Percentiles rank a stretch among this genome's conserved stretches.
These are phyloP conservation scores for Enteromius thamalakanensis DNA, from an alignment of 2,797 vertebrate genomes.

Conservation along the genomic window DNA sequence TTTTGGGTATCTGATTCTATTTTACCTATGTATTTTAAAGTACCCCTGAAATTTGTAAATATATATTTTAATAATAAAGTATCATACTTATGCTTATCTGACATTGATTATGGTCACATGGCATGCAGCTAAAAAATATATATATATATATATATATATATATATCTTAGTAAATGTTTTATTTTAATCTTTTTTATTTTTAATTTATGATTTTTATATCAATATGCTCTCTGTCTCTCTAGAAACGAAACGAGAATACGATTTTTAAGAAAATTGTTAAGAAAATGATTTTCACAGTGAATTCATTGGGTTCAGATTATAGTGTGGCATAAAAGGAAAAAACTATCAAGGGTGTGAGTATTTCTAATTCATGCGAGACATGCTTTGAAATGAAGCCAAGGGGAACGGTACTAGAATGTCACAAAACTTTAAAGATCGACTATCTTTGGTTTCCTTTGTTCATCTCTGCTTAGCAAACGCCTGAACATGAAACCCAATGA, in stretches of 20 bases:
- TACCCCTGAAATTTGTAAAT: not conserved
- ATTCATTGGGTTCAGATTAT: not conserved
- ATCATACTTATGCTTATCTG: not conserved
- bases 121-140: not conserved
- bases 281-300: not conserved
- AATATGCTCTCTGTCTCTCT: too few relatives aligned
- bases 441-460: conserved; percentile 72
- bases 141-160: too few relatives aligned
- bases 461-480: conserved; percentile 62
- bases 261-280: not conserved
- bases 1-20: not conserved
- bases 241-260: not conserved
- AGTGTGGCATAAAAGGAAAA: not conserved
- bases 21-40: not conserved
- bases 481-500: conserved; percentile 69
- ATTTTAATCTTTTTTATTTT: too few relatives aligned
- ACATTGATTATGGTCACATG: not conserved
- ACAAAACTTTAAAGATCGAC: conserved; percentile 67
- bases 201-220: too few relatives aligned
- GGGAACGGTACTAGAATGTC: conserved; percentile 61
- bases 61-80: not conserved
- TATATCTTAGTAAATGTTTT: too few relatives aligned
- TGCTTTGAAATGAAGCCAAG: conserved; percentile 59
- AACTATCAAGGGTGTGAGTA: conserved; percentile 29
- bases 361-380: conserved; percentile 51